Base-by-base conservation (phyloP, 2,797 vertebrate genomes). In the Parauchenoglanis ngamensis region DNA sequence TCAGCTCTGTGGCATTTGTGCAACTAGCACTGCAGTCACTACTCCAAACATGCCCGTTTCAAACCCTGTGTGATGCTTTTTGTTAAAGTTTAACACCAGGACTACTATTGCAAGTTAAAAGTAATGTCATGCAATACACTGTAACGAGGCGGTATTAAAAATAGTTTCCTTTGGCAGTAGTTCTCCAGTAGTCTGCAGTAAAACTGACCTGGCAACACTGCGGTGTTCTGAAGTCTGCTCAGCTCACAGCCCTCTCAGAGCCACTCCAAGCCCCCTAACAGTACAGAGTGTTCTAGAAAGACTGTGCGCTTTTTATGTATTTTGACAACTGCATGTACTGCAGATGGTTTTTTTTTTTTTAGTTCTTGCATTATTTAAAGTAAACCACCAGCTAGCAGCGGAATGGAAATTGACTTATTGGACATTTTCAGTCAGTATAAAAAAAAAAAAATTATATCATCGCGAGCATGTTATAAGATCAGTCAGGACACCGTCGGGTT, bases 121-220 rank as follows among this genome's bases (percentile, higher is more conserved):
- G 23, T 28, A 82, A 52, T 46, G 61, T 82, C 80, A 67, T 11
- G 7, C 44, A 5, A 82, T 67, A 28, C 12, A 80, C 35, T 80
- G 13, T 80, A 61, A 80, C 6, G 23, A 63, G 59, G 57, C 40
- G 13, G 61, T 12, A 67, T 67, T 52, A 52, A 67, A 83, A 67
- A 67, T 67, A 82, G 80, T 31, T 52, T 61, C 76, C 52, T 78
- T 57, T 57, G 54, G 76, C 76, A 57, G 76, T 17, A 31, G 40
- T 65, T 63, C 59, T 65, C 44, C n/a, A 19, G 31, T 61, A 28
- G 80, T 65, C 44, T 65, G 40, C 61, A 65, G 61, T 7, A 82
- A 65, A 63, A 21, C 25, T 49, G 40, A 61, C 40, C 79, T 49
- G 80, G 61, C 80, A 63, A 65, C 28, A 13, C 56, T 13, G 56